These are phyloP conservation scores for Halotydeus destructor DNA, from an alignment of 1,140 invertebrate species.

Conservation along the genomic window DNA sequence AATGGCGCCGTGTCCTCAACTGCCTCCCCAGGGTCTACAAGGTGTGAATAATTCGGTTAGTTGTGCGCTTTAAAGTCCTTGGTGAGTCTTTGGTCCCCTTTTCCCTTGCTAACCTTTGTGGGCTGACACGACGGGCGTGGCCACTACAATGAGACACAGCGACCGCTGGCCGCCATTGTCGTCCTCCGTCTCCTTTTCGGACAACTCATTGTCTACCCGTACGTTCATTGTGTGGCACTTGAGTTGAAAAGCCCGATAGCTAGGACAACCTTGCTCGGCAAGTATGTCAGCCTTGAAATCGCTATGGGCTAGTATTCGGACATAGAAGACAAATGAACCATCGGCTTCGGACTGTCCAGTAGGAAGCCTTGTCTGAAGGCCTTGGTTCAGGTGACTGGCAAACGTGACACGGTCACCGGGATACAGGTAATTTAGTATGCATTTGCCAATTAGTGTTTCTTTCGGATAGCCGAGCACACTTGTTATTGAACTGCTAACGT, in stretches of 20 bases:
- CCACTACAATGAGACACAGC: slow-evolving; percentile 38
- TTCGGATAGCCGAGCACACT: slow-evolving; percentile 15
- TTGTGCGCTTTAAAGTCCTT: slow-evolving; percentile 7
- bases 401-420: slow-evolving; percentile 43
- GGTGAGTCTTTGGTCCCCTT: slow-evolving; percentile 5
- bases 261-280: slow-evolving; percentile 33
- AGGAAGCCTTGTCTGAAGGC: slow-evolving; percentile 20
- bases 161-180: slow-evolving; percentile 5
- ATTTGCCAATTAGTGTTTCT: slow-evolving; percentile 57
- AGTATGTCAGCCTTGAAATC: slow-evolving; percentile 35
- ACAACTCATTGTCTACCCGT: slow-evolving; percentile 13
- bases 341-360: not conserved
- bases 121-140: slow-evolving; percentile 43
- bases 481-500: slow-evolving; percentile 10
- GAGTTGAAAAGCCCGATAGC: slow-evolving; percentile 49
- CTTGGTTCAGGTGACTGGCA: slow-evolving; percentile 35
- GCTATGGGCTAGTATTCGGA: slow-evolving; percentile 31
- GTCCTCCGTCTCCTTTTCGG: slow-evolving; percentile 10
- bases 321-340: slow-evolving; percentile 13
- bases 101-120: slow-evolving; percentile 58
- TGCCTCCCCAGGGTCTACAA: slow-evolving; percentile 17
- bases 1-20: slow-evolving; percentile 31
- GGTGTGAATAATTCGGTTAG: not conserved
- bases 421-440: slow-evolving; percentile 65
- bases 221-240: slow-evolving; percentile 31